Evolutionary conservation across 1,140 invertebrate species (phyloP).

Genomic region (Caligus rogercresseyi): DNA sequence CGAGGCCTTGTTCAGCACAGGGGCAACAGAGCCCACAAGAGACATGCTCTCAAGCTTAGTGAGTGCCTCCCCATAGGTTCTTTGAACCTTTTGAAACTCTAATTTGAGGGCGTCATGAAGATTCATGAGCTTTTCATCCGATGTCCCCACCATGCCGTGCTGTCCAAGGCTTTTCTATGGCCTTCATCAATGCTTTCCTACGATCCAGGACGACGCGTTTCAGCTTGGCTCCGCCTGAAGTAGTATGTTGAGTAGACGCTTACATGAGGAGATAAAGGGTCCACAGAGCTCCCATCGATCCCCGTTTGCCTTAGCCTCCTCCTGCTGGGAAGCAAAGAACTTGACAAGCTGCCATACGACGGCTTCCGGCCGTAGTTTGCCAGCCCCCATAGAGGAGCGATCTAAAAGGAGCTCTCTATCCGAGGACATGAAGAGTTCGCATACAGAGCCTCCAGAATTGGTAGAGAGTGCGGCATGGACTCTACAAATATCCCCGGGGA

Average conservation of each 20-base stretch:
- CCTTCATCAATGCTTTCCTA: constrained; percentile 52
- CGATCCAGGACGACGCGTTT: constrained; percentile 40
- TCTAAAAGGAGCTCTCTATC: constrained; percentile 29
- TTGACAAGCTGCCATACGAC: constrained; percentile 63
- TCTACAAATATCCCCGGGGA: constrained; percentile 67
- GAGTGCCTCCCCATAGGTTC: constrained; percentile 12
- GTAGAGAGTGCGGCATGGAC: constrained; percentile 61
- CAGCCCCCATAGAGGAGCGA: constrained; percentile 23
- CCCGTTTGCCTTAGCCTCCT: constrained; percentile 16
- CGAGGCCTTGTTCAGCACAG: background rate
- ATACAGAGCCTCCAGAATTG: constrained; percentile 65
- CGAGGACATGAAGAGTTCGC: constrained; percentile 36
- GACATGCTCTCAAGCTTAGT: constrained; percentile 10
- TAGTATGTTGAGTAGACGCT: constrained; percentile 39
- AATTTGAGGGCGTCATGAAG: constrained; percentile 50
- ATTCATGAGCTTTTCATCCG: constrained; percentile 38
- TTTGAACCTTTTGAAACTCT: constrained; percentile 57
- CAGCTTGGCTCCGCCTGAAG: constrained; percentile 38
- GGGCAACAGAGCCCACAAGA: constrained; percentile 25
- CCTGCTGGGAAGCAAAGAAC: constrained; percentile 47
- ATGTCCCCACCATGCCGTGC: constrained; percentile 55
- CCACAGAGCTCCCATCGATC: constrained; percentile 32
- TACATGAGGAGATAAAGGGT: constrained; percentile 35
- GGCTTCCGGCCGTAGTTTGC: constrained; percentile 38
- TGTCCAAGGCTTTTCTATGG: constrained; percentile 63